Evolutionary conservation across 2,797 vertebrate genomes (phyloP).

Genomic region (Gorsachius magnificus): DNA sequence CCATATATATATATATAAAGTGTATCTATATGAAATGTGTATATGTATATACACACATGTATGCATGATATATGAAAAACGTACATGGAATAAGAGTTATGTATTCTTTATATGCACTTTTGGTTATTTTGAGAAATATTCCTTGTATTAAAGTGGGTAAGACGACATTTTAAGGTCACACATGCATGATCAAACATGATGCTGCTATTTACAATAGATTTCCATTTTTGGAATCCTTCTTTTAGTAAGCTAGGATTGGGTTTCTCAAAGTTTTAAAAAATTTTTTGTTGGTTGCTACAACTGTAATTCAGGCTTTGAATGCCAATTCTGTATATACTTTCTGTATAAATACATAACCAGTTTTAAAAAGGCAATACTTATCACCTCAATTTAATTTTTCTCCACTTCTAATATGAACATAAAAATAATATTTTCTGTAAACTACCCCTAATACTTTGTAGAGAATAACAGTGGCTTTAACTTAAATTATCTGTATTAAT

Average conservation of each 20-base stretch:
- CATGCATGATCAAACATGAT: constrained; percentile 80
- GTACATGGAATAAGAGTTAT: not conserved
- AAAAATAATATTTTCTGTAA: not conserved
- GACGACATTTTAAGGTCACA: constrained; percentile 88
- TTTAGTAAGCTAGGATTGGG: constrained; percentile 39
- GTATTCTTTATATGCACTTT: constrained; percentile 77
- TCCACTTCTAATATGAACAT: not conserved
- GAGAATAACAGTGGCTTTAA: not conserved
- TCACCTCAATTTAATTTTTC: not conserved
- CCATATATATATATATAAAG: constrained; percentile 51
- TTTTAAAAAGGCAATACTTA: not conserved
- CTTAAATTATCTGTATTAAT: not conserved
- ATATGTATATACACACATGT: not conserved
- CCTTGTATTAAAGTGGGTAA: constrained; percentile 82
- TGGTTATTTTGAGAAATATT: constrained; percentile 82
- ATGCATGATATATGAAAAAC: not conserved
- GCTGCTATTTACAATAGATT: constrained; percentile 88
- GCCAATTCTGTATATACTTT: not conserved
- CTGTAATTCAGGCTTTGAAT: not conserved
- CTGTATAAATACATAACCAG: not conserved
- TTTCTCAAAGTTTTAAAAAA: constrained; percentile 18
- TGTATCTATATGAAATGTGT: not conserved
- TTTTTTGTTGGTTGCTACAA: constrained; percentile 40
- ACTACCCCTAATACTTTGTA: not conserved
- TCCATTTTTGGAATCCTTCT: constrained; percentile 76